Percentiles rank a stretch among this genome's conserved stretches.
phyloP scores from a whole-genome alignment of 23 tunicate species.

The Halocynthia aurantium region DNA sequence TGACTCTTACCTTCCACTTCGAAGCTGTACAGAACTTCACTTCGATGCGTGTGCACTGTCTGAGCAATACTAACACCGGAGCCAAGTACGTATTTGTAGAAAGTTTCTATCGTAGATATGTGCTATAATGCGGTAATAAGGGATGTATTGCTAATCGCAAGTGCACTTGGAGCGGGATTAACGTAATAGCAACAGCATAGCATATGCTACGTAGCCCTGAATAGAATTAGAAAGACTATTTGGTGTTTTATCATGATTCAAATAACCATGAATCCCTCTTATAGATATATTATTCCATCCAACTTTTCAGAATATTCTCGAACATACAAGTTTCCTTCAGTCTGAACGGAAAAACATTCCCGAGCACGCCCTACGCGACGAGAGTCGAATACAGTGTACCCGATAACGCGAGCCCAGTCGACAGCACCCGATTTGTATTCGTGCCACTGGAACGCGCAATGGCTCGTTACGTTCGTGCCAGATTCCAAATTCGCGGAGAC shows the following conservation, averaged over 20 bases:
- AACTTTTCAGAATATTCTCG: conserved; percentile 40
- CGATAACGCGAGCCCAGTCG: conserved; percentile 2
- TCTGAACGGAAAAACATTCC: conserved; percentile 35
- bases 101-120: too few relatives aligned
- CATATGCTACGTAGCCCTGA: too few relatives aligned
- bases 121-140: too few relatives aligned
- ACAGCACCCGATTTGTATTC: conserved; percentile 18
- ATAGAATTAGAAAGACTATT: too few relatives aligned
- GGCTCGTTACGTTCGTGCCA: conserved; percentile 41
- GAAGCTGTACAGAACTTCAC: conserved; percentile 53
- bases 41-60: conserved; percentile 46
- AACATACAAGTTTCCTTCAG: conserved; percentile 35
- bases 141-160: too few relatives aligned
- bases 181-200: too few relatives aligned
- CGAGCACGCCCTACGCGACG: conserved; percentile 18
- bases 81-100: conserved; percentile 35
- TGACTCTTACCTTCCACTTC: conserved; percentile 54
- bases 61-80: conserved; percentile 25
- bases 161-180: too few relatives aligned
- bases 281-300: too few relatives aligned
- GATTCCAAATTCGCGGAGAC: conserved; percentile 33
- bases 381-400: conserved; percentile 19
- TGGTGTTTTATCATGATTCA: too few relatives aligned
- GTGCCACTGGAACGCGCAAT: conserved; percentile 44
- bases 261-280: too few relatives aligned